Base-by-base conservation (phyloP, 1,140 invertebrate genomes). In the Dendrolimus punctatus region DNA sequence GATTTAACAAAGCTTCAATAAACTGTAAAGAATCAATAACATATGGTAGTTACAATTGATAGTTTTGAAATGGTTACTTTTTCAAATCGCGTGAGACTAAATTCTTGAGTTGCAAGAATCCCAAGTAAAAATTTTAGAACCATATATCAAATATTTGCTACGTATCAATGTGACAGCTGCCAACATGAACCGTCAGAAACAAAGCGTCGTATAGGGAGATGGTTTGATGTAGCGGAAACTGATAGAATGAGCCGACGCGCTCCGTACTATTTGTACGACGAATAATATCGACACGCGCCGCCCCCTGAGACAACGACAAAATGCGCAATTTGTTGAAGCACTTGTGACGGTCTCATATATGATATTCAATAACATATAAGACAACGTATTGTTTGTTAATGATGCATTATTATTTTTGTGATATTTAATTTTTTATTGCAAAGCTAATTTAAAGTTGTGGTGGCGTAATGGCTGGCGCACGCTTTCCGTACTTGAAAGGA, bases 171-270 rank as follows among this genome's bases (percentile, higher is more conserved):
- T 65, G 53, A 65, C 55, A 51, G 58, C 50, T 51, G 44, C 49
- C 57, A 57, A 56, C 58, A 46, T 58, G 52, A 58, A 39, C 57
- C 52, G 55, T 66, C 57, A 69, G 55, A 63, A 71, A 73, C 66
- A 71, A 73, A 70, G 62, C 62, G 46, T 53, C 57, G 42, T 53
- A 40, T 40, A 10, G 8, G 50, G 57, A 59, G 53, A 51, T 58
- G 49, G 55, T 53, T 67, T 60, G 64, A 73, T 76, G 70, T 67
- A 54, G 57, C 65, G 73, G 64, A 73, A 76, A 75, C 72, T 68
- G 69, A 72, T 70, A 68, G 66, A 71, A 56, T 55, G 61, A 63
- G 60, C 60, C 56, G 49, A 6, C 39, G 50, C 49, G 51, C 43
- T 53, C 46, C 42, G 51, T 53, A 64, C 58, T 58, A 53, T 64